Evolutionary conservation across 2,113 vertebrate species (phyloP).

Genomic region (Limnothrissa miodon): DNA sequence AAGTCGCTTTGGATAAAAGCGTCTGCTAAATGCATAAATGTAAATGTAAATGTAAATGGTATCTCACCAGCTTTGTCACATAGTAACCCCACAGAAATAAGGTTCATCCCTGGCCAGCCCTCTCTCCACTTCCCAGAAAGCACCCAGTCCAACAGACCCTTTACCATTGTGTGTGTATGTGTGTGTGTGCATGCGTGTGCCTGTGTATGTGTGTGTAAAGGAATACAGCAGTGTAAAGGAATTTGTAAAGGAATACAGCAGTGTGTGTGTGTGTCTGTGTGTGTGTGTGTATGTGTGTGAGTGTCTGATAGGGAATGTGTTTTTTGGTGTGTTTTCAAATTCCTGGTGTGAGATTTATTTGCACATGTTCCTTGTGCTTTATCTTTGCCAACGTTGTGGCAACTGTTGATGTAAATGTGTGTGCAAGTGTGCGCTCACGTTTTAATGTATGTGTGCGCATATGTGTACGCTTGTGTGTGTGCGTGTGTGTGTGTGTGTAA

Average conservation of each 20-base stretch:
- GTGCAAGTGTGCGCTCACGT: too few relatives aligned
- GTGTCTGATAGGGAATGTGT: constrained; percentile 5
- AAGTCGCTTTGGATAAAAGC: too few relatives aligned
- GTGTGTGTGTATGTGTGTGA: background rate
- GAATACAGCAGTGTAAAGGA: too few relatives aligned
- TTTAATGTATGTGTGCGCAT: constrained; percentile 7
- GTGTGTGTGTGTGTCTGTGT: constrained; percentile 24
- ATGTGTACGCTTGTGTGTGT: constrained; percentile 24
- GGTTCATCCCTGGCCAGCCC: background rate
- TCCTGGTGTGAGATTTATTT: constrained; percentile 18
- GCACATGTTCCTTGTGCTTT: background rate
- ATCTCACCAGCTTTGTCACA: too few relatives aligned
- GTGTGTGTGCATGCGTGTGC: constrained; percentile 8
- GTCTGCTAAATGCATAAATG: too few relatives aligned
- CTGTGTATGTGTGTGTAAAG: too few relatives aligned
- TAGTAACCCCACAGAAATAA: background rate
- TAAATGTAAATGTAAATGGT: too few relatives aligned
- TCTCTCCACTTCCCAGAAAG: too few relatives aligned
- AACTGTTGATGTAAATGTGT: constrained; percentile 32
- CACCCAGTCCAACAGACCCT: background rate
- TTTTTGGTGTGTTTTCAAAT: too few relatives aligned
- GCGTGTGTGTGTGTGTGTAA: background rate
- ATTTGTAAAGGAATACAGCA: too few relatives aligned
- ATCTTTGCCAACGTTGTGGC: constrained; percentile 21
- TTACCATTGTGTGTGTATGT: constrained; percentile 26